Percentiles rank a stretch among this genome's conserved stretches.
Evolutionary conservation across 2,113 vertebrate genomes (phyloP).

Genomic region (Meles meles): DNA sequence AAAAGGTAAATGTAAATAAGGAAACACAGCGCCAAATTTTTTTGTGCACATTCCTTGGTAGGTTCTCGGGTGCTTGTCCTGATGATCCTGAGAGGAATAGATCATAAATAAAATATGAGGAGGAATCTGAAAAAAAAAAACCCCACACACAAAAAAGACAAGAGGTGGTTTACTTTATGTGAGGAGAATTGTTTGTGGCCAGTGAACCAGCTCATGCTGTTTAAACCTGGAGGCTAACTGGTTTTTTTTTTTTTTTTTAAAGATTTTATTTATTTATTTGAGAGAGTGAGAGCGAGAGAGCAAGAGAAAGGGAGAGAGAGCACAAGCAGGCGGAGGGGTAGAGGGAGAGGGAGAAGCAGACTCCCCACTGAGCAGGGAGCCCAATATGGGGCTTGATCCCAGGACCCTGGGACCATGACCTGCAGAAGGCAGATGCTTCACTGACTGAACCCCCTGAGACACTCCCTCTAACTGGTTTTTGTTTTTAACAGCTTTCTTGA

Average conservation of each 20-base stretch:
- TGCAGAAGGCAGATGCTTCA: not conserved
- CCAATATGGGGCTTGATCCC: fast-evolving
- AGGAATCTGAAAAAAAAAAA: not conserved
- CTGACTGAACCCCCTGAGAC: not conserved
- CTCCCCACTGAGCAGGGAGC: not conserved
- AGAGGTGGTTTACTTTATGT: not conserved
- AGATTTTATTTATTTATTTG: not conserved
- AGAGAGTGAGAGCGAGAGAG: not conserved
- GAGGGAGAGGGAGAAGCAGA: not conserved
- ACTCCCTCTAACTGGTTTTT: not conserved
- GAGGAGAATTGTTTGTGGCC: not conserved
- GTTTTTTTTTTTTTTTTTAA: not conserved
- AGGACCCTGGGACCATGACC: not conserved
- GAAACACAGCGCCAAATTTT: not conserved
- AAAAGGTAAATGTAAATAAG: constrained; percentile 30
- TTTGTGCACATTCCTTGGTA: not conserved
- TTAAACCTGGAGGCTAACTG: not conserved
- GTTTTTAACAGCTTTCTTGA: constrained; percentile 10
- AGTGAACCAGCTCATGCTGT: not conserved
- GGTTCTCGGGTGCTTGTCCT: not conserved
- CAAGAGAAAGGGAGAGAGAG: too few relatives aligned
- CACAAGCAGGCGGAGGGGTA: not conserved
- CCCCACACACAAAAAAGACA: not conserved
- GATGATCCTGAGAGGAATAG: not conserved
- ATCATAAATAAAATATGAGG: constrained; percentile 9